Percentiles rank a stretch among this genome's conserved stretches.
phyloP scores from a whole-genome alignment of 2,888 invertebrate genomes.

The Gryllus longicercus region DNA sequence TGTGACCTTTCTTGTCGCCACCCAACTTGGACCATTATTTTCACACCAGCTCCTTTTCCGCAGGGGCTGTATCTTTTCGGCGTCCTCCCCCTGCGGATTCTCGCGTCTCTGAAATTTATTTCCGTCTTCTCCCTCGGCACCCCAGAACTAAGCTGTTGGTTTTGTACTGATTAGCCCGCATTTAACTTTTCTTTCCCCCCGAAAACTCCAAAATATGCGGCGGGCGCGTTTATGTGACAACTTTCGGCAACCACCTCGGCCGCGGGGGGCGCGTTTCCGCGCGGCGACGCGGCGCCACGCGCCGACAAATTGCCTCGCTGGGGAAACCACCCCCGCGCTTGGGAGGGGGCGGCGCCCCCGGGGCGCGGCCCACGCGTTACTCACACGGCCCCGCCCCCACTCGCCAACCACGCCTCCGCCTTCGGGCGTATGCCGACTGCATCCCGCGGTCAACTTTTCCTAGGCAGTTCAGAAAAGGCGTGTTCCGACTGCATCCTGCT shows the following conservation, averaged over 20 bases:
- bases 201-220: neutral
- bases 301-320: neutral
- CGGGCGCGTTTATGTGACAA: slow-evolving; percentile 10
- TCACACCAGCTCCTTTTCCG: too few relatives aligned
- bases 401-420: too few relatives aligned
- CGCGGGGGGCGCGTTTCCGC: neutral
- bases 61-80: too few relatives aligned
- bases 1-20: too few relatives aligned
- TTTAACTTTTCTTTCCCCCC: slow-evolving; percentile 12
- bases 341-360: neutral
- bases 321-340: neutral
- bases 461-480: too few relatives aligned
- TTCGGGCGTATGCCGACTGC: too few relatives aligned
- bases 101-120: neutral
- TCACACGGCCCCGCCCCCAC: neutral
- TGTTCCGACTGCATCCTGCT: too few relatives aligned
- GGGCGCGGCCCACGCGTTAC: neutral
- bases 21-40: too few relatives aligned
- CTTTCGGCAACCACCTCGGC: neutral
- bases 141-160: slow-evolving; percentile 17
- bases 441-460: too few relatives aligned
- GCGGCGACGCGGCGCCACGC: neutral
- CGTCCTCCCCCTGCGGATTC: too few relatives aligned
- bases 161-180: slow-evolving; percentile 5
- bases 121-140: slow-evolving; percentile 9